These are phyloP conservation scores for Bilobella aurantiaca DNA, from an alignment of 1,140 invertebrate species.

Conservation along the genomic window DNA sequence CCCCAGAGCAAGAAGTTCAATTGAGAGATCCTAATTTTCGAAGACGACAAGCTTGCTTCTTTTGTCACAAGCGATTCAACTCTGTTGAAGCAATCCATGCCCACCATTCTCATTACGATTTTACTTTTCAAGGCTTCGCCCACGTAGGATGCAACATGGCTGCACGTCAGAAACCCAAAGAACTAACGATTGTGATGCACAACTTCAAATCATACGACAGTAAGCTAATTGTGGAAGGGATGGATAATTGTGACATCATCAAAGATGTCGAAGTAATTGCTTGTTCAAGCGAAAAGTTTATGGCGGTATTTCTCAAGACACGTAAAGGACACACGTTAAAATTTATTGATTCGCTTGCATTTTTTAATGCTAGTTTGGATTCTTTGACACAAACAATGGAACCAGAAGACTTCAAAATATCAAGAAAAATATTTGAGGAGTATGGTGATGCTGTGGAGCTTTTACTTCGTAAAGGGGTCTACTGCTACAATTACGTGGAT, in stretches of 20 bases:
- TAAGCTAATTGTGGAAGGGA: not conserved
- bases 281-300: not conserved
- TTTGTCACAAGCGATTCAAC: not conserved
- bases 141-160: conserved; percentile 6
- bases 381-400: not conserved
- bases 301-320: not conserved
- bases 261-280: conserved; percentile 4
- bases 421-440: conserved; percentile 1
- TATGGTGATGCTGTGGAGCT: not conserved
- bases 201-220: conserved; percentile 13
- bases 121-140: conserved; percentile 2
- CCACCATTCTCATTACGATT: not conserved
- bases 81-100: not conserved
- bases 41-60: not conserved
- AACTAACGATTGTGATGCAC: not conserved
- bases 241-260: not conserved
- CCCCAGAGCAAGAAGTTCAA: not conserved
- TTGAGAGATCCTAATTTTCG: not conserved
- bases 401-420: conserved; percentile 3
- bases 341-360: too few relatives aligned
- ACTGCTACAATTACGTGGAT: conserved; percentile 3
- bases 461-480: conserved; percentile 3
- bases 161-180: not conserved
- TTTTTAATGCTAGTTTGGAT: too few relatives aligned
- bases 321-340: not conserved